Evolutionary conservation across 2,113 vertebrate species (phyloP), one percentile per base, ranked within the genome.

Genomic region (Piaya cayana): DNA sequence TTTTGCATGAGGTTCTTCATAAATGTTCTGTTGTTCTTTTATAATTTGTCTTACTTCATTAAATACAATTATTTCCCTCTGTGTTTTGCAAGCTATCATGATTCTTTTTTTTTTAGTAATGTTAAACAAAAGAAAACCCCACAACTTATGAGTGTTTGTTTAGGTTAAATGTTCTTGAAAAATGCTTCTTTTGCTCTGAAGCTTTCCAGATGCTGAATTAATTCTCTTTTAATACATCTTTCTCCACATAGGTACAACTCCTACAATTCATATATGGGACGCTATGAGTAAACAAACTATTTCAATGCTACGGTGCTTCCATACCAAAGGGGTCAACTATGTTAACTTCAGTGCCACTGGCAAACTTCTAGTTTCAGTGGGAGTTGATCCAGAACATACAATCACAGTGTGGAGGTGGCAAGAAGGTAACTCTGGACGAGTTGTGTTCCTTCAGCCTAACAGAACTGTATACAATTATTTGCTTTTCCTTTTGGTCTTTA

Each of bases 381-480:
- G 99, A 23, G 98, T 99, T 39, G 99, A 99, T 90, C 98, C 99
- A 1, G 99, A 99, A 45, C 99, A 99, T 88, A 99, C 99, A 63
- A 99, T 99, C 98, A 99, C 99, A 0, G 98, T 99, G 67, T 99
- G 99, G 99, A 98, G 99, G 78, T 99, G 99, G 99, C 99, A 99
- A 58, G 99, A 99, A 98, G 99, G 99, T 99, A 97, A 72, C 25
- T 76, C 11, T 2, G 22, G 23, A 29, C 18, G 47, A 45, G 8
- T 10, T 0, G 0, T 16, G 6, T 32, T 56, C 50, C 64, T 90
- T 37, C 34, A 62, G 30, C 45, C 67, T 49, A 1, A 8, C 53
- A 67, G 19, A 79, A 22, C 34, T 13, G 27, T 5, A 15, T n/a
- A 12, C 25, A 14, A 0, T 25, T 27, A 26, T 3, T 52, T 56